A percentile compares a stretch with the other conserved stretches of the same genome.
Conservation (phyloP, 2,797 vertebrate genomes). For the Morus bassanus region DNA sequence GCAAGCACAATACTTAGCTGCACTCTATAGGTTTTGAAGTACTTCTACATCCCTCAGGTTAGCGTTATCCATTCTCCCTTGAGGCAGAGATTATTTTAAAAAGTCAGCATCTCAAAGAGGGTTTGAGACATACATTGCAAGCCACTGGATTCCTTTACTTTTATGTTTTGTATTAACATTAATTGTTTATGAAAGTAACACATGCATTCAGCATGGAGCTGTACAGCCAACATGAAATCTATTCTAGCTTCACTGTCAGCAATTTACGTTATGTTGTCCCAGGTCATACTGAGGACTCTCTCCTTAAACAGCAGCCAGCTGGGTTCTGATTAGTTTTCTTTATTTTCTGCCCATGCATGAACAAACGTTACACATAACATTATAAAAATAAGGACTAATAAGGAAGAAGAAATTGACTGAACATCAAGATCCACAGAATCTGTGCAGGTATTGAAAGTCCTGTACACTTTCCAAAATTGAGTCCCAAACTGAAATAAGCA, state of each 20-base stretch:
- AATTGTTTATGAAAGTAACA: not conserved
- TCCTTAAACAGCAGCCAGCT: not conserved
- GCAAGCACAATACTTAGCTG: not conserved
- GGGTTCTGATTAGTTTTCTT: not conserved
- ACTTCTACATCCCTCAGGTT: not conserved
- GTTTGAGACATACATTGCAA: not conserved
- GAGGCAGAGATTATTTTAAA: not conserved
- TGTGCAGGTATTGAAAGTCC: not conserved
- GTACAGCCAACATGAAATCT: not conserved
- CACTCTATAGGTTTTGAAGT: not conserved
- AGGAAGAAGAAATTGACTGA: not conserved
- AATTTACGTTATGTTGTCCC: not conserved
- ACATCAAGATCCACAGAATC: not conserved
- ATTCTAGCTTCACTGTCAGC: not conserved
- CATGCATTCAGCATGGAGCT: not conserved
- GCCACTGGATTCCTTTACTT: not conserved
- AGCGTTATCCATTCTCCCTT: not conserved
- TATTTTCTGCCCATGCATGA: not conserved
- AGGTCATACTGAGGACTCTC: not conserved
- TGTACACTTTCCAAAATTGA: fast-evolving
- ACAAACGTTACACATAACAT: not conserved
- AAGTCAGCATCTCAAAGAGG: not conserved
- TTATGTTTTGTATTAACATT: not conserved
- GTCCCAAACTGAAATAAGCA: not conserved
- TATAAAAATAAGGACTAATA: not conserved